A percentile compares a stretch with the other conserved stretches of the same genome.
Conservation (phyloP, 92 coral and sea anemone species). For the Actinernus sp. region DNA sequence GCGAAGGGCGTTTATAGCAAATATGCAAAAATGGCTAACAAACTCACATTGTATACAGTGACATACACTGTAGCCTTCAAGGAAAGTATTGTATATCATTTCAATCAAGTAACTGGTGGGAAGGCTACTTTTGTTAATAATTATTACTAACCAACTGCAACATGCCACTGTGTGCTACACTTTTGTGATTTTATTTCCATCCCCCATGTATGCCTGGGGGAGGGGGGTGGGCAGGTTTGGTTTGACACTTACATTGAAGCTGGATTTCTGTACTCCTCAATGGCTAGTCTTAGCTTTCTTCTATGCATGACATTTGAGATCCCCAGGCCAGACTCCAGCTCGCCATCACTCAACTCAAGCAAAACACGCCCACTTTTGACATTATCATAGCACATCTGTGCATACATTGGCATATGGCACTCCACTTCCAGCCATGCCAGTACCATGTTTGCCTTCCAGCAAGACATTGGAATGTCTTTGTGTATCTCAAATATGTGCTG, state of each 20-base stretch:
- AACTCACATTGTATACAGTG: no score
- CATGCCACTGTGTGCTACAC: no score
- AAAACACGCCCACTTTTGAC: slow-evolving; percentile 93
- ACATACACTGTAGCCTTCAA: no score
- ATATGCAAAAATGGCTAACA: no score
- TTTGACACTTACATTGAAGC: slow-evolving; percentile 59
- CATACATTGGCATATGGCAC: slow-evolving; percentile 95
- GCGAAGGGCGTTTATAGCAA: no score
- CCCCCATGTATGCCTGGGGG: no score
- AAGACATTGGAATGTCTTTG: slow-evolving; percentile 88
- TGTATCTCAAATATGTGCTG: slow-evolving; percentile 87
- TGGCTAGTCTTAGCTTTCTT: slow-evolving; percentile 92
- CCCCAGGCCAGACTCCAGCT: slow-evolving; percentile 86
- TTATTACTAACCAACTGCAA: no score
- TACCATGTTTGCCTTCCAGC: slow-evolving; percentile 96
- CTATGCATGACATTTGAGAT: slow-evolving; percentile 84
- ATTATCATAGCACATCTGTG: slow-evolving; percentile 92
- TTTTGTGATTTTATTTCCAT: no score
- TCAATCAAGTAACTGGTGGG: no score
- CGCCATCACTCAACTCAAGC: slow-evolving; percentile 87
- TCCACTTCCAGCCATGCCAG: slow-evolving; percentile 95
- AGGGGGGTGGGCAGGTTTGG: no score
- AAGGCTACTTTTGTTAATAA: no score
- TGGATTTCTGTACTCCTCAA: slow-evolving; percentile 94
- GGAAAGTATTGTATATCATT: no score